Percentiles rank a stretch among this genome's conserved stretches.
Evolutionary conservation across 2,113 vertebrate genomes (phyloP).

Genomic region (Mesocricetus auratus): DNA sequence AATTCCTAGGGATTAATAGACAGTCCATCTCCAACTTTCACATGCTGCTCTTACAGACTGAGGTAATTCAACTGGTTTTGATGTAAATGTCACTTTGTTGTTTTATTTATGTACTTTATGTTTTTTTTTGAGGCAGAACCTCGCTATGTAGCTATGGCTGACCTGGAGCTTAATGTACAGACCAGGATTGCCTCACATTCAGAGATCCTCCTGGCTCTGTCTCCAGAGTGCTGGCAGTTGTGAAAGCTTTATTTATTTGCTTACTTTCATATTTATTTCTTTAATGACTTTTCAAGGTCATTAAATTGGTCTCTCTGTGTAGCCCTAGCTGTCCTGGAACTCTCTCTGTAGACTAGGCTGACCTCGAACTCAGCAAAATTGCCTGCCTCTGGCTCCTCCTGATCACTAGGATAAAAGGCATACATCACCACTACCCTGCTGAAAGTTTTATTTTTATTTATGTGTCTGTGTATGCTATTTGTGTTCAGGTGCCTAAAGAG

Average conservation of each 20-base stretch:
- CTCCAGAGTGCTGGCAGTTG: not conserved
- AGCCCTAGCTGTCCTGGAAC: not conserved
- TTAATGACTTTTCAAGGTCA: not conserved
- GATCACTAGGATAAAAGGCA: not conserved
- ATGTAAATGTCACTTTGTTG: not conserved
- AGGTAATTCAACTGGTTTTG: slow-evolving; percentile 88
- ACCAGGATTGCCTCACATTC: not conserved
- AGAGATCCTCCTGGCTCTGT: not conserved
- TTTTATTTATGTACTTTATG: not conserved
- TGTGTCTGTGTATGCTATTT: not conserved
- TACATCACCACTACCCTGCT: not conserved
- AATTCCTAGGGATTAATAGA: slow-evolving; percentile 98
- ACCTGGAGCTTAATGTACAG: not conserved
- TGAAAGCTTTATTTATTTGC: not conserved
- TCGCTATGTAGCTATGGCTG: not conserved
- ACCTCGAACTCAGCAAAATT: not conserved
- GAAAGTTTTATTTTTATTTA: not conserved
- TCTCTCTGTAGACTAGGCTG: not conserved
- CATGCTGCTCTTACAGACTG: slow-evolving; percentile 97
- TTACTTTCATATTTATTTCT: not conserved
- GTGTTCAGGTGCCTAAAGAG: not conserved
- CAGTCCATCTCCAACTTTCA: slow-evolving; percentile 99
- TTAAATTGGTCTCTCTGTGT: no score
- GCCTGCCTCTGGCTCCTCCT: not conserved
- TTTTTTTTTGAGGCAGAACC: not conserved